Base-by-base conservation (phyloP, 2,888 invertebrate species). In the Synanthedon tipuliformis region DNA sequence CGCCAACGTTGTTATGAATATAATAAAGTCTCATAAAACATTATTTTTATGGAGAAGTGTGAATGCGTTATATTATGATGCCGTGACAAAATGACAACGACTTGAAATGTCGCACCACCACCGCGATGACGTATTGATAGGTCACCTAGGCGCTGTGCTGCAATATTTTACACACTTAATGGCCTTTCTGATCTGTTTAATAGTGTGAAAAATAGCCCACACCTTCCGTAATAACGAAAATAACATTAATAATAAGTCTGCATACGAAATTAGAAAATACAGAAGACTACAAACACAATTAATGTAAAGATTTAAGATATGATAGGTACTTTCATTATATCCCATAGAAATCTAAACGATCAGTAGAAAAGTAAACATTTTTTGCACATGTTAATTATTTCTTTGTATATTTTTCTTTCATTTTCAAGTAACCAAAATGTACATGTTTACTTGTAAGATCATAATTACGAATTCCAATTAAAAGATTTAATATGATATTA, bases 61-160 rank as follows among this genome's bases (percentile, higher is more conserved):
- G 34, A 34, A 34, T 34, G 34, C 34, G 34, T 34, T 8, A 34
- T 34, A 34, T 34, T 34, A 34, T 34, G 34, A 34, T 10, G 34
- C 34, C 10, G 34, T 34, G 34, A 34, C 34, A 34, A 10, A 10
- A 10, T 34, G 34, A 34, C 34, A 34, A 34, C 34, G 59, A 67
- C 58, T 56, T 49, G 49, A 60, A 59, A 59, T 58, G 53, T 56
- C 56, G 61, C 61, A 63, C 68, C 61, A 61, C 59, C 60, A 61
- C 58, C 58, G 59, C 65, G 74, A 67, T 71, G 76, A 81, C 71
- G 74, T 63, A 66, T 78, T 81, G 74, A 83, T 75, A 62, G 68
- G 34, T 34, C 34, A 59, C 61, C 56, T 59, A 66, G 68, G 69
- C 69, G 80, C 73, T 72, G 75, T 74, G 77, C 71, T 71, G 59